Conservation (phyloP, 2,888 invertebrate species). For the Erebia ligea region DNA sequence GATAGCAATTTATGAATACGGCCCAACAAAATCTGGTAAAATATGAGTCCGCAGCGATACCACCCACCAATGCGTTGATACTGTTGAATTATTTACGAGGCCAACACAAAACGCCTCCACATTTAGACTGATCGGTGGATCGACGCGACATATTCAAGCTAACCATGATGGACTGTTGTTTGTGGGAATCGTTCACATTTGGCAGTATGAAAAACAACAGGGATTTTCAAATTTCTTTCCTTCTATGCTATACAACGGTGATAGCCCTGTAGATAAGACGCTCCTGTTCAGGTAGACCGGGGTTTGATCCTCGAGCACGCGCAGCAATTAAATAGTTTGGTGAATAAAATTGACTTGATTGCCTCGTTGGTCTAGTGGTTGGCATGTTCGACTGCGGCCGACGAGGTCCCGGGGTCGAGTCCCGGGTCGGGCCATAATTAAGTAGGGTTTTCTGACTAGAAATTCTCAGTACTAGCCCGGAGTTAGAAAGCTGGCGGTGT, state of each 20-base stretch:
- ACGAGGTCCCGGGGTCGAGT: no score
- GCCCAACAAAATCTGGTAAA: constrained; percentile 31
- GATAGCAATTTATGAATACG: constrained; percentile 1
- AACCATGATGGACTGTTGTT: constrained; percentile 33
- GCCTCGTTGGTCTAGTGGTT: no score
- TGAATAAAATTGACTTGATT: no score
- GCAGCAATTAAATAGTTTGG: no score
- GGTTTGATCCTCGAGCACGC: no score
- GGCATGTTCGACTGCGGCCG: no score
- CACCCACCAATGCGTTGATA: constrained; percentile 28
- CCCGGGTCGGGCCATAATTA: no score
- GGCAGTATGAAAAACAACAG: constrained; percentile 2
- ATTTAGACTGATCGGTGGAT: constrained; percentile 38
- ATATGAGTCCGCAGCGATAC: constrained; percentile 32
- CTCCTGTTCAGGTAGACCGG: no score
- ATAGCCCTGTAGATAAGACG: no score
- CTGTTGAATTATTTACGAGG: constrained; percentile 36
- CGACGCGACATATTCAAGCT: constrained; percentile 25
- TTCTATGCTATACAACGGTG: not conserved
- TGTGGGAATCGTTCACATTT: constrained; percentile 20
- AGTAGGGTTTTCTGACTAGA: no score
- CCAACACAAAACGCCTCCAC: constrained; percentile 29
- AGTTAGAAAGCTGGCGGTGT: no score
- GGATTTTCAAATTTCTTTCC: not conserved
- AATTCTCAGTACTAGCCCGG: no score